phyloP scores from a whole-genome alignment of 2,797 vertebrate genomes.

The Picus viridis region DNA sequence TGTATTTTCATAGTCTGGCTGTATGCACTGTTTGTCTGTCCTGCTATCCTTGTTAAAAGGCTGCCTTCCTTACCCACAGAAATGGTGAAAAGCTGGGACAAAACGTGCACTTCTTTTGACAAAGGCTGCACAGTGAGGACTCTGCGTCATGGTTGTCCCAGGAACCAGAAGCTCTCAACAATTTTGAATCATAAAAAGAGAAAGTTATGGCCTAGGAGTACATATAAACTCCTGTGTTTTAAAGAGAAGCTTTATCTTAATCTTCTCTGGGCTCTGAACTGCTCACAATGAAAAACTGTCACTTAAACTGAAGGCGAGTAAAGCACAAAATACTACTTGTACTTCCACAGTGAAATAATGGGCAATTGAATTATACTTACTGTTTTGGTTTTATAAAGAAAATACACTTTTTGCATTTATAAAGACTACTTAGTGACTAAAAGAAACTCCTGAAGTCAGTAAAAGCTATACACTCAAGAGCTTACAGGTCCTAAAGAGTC shows the following conservation, averaged over 20 bases:
- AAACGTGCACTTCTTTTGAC: neutral
- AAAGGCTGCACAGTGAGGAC: neutral
- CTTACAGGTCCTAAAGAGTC: neutral
- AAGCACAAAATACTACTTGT: neutral
- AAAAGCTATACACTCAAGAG: neutral
- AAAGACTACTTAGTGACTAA: neutral
- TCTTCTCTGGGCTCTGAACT: neutral
- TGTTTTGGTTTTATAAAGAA: conserved; percentile 1
- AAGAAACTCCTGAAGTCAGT: conserved; percentile 7
- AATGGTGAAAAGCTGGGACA: neutral
- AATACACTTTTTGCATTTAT: neutral
- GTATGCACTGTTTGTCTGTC: neutral
- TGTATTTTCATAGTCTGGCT: neutral
- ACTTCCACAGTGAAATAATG: neutral
- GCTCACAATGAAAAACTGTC: conserved; percentile 15
- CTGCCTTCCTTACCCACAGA: neutral
- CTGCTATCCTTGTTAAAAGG: neutral
- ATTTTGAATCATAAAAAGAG: neutral
- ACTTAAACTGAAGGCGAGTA: neutral
- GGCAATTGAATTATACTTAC: neutral
- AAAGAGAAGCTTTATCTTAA: conserved; percentile 1
- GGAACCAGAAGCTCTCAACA: neutral
- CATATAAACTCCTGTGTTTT: neutral
- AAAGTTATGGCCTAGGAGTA: neutral
- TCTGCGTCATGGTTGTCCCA: neutral